Percentiles rank a stretch among this genome's conserved stretches.
phyloP scores from a whole-genome alignment of 2,888 invertebrate species.

The Platyscelio sp. region DNA sequence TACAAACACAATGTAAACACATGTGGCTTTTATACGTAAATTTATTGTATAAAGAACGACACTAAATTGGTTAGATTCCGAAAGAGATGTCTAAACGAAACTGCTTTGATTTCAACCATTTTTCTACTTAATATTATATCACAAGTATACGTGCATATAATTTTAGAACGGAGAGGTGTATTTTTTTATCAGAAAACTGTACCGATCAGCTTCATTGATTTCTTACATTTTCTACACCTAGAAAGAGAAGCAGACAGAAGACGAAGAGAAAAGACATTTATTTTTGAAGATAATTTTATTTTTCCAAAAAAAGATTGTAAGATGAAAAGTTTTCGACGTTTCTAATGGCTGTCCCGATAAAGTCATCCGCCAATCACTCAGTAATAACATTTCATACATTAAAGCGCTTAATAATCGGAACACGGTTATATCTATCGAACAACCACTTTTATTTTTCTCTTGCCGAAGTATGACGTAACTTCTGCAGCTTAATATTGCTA shows the following conservation, averaged over 20 bases:
- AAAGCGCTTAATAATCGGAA: conserved; percentile 14
- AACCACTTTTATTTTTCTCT: conserved; percentile 6
- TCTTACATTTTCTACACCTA: not conserved
- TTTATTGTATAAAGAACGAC: conserved; percentile 4
- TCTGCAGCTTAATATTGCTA: too few species aligned
- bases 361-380: conserved; percentile 20
- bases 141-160: not conserved
- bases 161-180: not conserved
- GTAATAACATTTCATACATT: conserved; percentile 23
- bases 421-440: conserved; percentile 7
- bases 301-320: not conserved
- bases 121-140: not conserved
- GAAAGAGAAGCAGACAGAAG: not conserved
- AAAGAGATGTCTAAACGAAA: not conserved
- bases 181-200: not conserved
- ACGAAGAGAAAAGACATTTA: not conserved
- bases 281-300: conserved; percentile 19
- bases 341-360: not conserved
- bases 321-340: not conserved
- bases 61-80: not conserved
- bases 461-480: not conserved
- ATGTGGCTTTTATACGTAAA: conserved; percentile 31
- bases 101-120: not conserved
- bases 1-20: conserved; percentile 20
- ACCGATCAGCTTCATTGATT: conserved; percentile 9